Evolutionary conservation across 2,888 invertebrate genomes (phyloP).

Genomic region (Microdon myrmicae): DNA sequence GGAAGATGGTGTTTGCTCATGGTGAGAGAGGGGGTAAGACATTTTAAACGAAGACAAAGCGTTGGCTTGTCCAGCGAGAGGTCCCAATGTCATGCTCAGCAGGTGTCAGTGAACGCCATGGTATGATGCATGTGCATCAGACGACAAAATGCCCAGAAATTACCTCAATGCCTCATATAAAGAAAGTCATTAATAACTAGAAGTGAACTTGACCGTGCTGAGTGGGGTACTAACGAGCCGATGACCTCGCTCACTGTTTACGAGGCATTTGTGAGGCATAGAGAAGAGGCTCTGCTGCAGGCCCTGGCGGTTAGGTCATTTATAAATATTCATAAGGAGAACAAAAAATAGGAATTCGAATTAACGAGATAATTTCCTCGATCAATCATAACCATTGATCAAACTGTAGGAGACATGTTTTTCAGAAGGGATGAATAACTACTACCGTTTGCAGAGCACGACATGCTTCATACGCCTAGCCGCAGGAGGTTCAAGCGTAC

Average conservation of each 20-base stretch:
- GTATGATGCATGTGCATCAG: conserved; percentile 33
- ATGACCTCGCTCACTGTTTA: conserved; percentile 1
- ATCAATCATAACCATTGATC: conserved; percentile 36
- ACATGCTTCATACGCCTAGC: conserved; percentile 6
- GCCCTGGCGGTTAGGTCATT: conserved; percentile 4
- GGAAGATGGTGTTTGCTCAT: conserved; percentile 43
- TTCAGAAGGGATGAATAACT: conserved; percentile 7
- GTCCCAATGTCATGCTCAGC: conserved; percentile 33
- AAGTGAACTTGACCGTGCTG: background rate
- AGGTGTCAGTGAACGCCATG: conserved; percentile 31
- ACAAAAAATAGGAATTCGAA: conserved; percentile 16
- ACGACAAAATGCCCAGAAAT: conserved; percentile 31
- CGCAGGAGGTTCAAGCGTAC: background rate
- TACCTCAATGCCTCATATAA: conserved; percentile 20
- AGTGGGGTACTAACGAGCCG: conserved; percentile 17
- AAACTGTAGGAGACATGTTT: conserved; percentile 17
- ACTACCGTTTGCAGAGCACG: conserved; percentile 1
- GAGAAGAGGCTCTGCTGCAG: conserved; percentile 29
- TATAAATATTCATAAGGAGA: conserved; percentile 38
- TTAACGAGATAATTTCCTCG: conserved; percentile 36
- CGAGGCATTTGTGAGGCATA: too few species aligned
- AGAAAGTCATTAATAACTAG: conserved; percentile 34
- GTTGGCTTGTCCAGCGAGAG: conserved; percentile 8
- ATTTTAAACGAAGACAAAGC: conserved; percentile 32
- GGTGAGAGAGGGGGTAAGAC: conserved; percentile 11